Evolutionary conservation across 2,113 vertebrate species (phyloP).

Genomic region (Origma solitaria): DNA sequence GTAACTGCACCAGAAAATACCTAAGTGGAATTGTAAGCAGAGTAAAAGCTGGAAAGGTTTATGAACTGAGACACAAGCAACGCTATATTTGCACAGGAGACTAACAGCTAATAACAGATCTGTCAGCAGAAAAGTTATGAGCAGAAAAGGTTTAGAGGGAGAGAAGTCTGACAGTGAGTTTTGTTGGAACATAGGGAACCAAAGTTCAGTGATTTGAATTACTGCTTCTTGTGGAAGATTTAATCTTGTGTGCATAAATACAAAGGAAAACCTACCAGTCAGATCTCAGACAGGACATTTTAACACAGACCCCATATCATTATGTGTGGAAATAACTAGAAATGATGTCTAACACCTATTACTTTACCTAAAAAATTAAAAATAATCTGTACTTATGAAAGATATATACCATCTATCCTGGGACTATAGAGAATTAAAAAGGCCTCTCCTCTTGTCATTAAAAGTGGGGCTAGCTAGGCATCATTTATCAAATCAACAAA

Average conservation of each 20-base stretch:
- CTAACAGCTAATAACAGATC: background rate
- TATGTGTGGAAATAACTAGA: background rate
- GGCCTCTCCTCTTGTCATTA: background rate
- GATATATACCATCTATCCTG: background rate
- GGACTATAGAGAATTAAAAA: background rate
- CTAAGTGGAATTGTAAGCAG: background rate
- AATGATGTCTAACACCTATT: background rate
- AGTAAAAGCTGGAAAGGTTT: background rate
- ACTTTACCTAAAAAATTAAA: background rate
- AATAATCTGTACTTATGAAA: background rate
- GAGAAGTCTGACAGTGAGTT: background rate
- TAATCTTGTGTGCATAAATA: background rate
- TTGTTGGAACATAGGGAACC: background rate
- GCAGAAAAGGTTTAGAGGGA: background rate
- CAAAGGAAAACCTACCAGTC: background rate
- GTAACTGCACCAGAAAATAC: background rate
- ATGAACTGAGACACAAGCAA: background rate
- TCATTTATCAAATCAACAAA: background rate
- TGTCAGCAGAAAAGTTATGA: background rate
- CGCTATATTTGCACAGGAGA: background rate
- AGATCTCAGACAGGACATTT: background rate
- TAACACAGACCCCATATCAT: background rate
- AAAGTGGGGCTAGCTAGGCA: background rate
- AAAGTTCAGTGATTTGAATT: background rate
- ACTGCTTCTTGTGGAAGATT: background rate